A percentile compares a stretch with the other conserved stretches of the same genome.
Evolutionary conservation across 2,797 vertebrate species (phyloP).

Genomic region (Arctocebus calabarensis): DNA sequence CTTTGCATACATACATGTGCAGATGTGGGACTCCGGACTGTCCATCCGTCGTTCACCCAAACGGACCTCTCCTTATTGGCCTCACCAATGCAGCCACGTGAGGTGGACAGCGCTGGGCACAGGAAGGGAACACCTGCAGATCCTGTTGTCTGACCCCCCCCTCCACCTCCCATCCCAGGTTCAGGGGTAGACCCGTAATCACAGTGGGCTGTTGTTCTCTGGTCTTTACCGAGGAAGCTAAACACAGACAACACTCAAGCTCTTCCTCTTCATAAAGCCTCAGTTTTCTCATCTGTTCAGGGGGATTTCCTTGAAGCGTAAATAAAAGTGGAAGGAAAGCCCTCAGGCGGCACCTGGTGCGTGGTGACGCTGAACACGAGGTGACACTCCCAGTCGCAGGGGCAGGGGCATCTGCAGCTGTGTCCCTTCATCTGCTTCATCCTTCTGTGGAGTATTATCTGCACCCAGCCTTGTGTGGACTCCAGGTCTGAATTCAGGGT

Average conservation of each 20-base stretch:
- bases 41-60: neutral
- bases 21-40: neutral
- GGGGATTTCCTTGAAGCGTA: too few relatives aligned
- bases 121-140: too few relatives aligned
- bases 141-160: neutral
- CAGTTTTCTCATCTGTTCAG: neutral
- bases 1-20: too few relatives aligned
- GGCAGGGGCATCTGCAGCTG: rapidly evolving
- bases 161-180: too few relatives aligned
- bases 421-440: neutral
- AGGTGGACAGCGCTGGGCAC: rapidly evolving
- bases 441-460: neutral
- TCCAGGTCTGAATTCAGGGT: neutral
- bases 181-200: neutral
- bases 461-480: neutral
- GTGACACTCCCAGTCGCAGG: rapidly evolving
- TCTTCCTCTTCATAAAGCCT: neutral
- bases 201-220: neutral
- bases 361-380: rapidly evolving
- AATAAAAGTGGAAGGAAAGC: neutral
- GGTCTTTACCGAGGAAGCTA: neutral
- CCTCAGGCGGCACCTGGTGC: too few relatives aligned
- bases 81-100: rapidly evolving
- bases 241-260: neutral
- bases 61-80: neutral